phyloP scores from a whole-genome alignment of 2,797 vertebrate genomes.

The Rhinophrynus dorsalis region DNA sequence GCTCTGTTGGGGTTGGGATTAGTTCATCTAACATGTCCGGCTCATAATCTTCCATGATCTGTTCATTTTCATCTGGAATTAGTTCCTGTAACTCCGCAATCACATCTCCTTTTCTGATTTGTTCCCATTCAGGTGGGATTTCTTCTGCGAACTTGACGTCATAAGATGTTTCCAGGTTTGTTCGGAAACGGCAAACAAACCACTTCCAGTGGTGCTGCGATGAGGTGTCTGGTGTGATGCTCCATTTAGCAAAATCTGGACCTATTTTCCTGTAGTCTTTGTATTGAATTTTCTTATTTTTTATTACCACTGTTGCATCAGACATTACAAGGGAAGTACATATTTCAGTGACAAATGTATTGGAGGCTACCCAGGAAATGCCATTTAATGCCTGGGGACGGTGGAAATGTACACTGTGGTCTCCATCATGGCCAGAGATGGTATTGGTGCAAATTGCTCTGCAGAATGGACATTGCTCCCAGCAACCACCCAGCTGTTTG shows the following conservation, averaged over 20 bases:
- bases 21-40: no score
- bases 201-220: conserved; percentile 52
- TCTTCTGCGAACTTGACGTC: not conserved
- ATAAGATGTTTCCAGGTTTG: not conserved
- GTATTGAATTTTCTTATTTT: accelerated
- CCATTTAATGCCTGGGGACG: not conserved
- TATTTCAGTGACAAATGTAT: conserved; percentile 33
- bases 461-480: conserved; percentile 59
- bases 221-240: conserved; percentile 33
- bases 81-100: not conserved
- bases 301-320: accelerated
- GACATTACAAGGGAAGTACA: conserved; percentile 53
- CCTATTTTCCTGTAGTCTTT: conserved; percentile 33
- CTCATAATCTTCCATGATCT: no score
- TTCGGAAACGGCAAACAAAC: conserved; percentile 52
- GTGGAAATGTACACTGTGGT: conserved; percentile 51
- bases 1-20: no score
- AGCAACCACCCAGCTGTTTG: conserved; percentile 59
- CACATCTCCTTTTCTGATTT: not conserved
- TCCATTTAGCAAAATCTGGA: conserved; percentile 28
- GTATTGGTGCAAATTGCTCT: conserved; percentile 60
- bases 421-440: conserved; percentile 30
- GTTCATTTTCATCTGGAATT: no score
- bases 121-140: conserved; percentile 25
- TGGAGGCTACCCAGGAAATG: accelerated